A percentile compares a stretch with the other conserved stretches of the same genome.
phyloP scores from a whole-genome alignment of 2,888 invertebrate species.

The Drosophila demipolita region DNA sequence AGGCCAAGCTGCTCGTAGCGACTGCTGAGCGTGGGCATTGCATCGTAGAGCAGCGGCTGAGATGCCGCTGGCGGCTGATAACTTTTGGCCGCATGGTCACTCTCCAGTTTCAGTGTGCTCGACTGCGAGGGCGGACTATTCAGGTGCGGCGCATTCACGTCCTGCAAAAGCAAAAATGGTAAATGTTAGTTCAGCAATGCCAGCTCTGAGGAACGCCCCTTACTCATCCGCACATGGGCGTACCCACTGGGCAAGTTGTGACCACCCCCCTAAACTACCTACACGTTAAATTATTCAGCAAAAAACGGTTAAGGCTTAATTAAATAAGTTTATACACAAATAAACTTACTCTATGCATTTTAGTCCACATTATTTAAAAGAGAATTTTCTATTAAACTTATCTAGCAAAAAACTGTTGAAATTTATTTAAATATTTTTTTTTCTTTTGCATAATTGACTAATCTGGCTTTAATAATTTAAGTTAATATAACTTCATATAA shows the following conservation, averaged over 20 bases:
- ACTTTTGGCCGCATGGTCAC: constrained; percentile 77
- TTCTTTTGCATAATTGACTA: too few relatives aligned
- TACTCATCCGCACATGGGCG: neutral
- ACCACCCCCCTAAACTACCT: neutral
- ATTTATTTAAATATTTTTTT: too few relatives aligned
- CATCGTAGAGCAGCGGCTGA: constrained; percentile 83
- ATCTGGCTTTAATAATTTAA: too few relatives aligned
- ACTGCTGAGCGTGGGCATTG: constrained; percentile 80
- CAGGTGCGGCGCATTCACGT: constrained; percentile 78
- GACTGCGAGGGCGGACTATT: constrained; percentile 84
- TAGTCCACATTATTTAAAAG: neutral
- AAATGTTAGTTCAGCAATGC: constrained; percentile 18
- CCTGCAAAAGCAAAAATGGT: constrained; percentile 58
- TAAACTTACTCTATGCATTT: neutral
- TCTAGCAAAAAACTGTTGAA: too few relatives aligned
- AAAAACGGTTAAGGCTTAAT: neutral
- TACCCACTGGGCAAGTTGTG: neutral
- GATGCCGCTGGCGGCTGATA: constrained; percentile 72
- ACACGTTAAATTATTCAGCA: neutral
- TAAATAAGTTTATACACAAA: neutral
- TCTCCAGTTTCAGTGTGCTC: constrained; percentile 83
- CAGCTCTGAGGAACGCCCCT: constrained; percentile 30
- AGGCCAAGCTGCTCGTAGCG: constrained; percentile 82
- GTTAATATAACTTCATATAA: neutral
- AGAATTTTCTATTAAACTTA: too few relatives aligned